phyloP scores from a whole-genome alignment of 2,797 vertebrate species.

The Emydoidea blandingii region DNA sequence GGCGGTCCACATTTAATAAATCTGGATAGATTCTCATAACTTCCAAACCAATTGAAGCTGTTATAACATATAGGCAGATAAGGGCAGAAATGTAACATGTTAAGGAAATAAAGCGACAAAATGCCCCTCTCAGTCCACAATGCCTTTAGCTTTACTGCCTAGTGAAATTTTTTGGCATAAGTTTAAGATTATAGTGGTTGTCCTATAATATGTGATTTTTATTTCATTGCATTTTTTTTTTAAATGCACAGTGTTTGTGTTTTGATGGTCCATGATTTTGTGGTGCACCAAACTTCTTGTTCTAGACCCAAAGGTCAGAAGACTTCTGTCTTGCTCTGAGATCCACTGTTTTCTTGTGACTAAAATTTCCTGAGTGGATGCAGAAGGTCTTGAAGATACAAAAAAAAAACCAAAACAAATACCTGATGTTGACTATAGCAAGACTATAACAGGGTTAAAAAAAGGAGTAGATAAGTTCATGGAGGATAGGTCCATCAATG shows the following conservation, averaged over 20 bases:
- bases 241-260: not conserved
- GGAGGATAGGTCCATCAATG: too few species aligned
- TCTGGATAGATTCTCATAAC: not conserved
- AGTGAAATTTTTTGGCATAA: not conserved
- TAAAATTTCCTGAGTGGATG: not conserved
- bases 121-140: not conserved
- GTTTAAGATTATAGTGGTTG: not conserved
- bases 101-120: not conserved
- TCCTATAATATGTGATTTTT: not conserved
- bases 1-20: rapidly evolving
- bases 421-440: too few species aligned
- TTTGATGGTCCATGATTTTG: not conserved
- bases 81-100: not conserved
- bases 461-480: too few species aligned
- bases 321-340: not conserved
- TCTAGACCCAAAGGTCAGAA: not conserved
- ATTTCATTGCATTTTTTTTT: not conserved
- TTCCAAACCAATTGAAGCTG: not conserved
- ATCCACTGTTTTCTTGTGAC: not conserved
- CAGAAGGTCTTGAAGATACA: not conserved
- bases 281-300: not conserved
- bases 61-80: not conserved
- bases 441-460: too few species aligned
- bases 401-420: not conserved
- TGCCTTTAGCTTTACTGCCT: not conserved